These are phyloP conservation scores for Anolis apletophallus DNA, from an alignment of 2,797 vertebrate species.

Conservation along the genomic window DNA sequence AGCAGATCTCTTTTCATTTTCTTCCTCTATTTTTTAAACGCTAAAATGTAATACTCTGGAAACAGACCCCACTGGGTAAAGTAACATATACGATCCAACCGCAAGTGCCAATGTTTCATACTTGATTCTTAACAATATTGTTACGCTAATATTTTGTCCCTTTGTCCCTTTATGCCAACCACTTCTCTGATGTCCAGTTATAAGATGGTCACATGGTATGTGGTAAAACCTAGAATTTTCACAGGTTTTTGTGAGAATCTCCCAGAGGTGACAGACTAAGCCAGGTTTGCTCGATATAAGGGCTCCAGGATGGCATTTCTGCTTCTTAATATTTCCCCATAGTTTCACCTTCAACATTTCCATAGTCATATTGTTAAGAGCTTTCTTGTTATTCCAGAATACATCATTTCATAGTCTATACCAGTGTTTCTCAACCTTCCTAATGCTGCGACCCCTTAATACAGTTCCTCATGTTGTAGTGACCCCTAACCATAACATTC, in stretches of 20 bases:
- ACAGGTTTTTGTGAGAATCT: neutral
- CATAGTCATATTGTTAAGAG: neutral
- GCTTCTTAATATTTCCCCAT: neutral
- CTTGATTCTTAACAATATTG: neutral
- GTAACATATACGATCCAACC: neutral
- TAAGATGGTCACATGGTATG: neutral
- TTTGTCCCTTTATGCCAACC: neutral
- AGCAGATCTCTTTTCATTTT: conserved; percentile 15
- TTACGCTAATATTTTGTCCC: neutral
- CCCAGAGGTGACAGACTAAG: neutral
- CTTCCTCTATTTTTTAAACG: neutral
- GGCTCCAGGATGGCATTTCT: neutral
- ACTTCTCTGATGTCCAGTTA: neutral
- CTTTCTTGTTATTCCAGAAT: neutral
- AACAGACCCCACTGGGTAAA: neutral
- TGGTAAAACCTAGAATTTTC: neutral
- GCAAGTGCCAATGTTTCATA: neutral
- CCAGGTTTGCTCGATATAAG: neutral
- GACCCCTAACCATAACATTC: no score
- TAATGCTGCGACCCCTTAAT: no score
- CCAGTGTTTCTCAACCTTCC: no score
- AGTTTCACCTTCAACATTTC: neutral
- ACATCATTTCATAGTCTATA: neutral
- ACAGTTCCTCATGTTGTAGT: no score
- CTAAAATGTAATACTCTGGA: conserved; percentile 9